These are phyloP conservation scores for Goniozus legneri DNA, from an alignment of 1,140 invertebrate species.

Conservation along the genomic window DNA sequence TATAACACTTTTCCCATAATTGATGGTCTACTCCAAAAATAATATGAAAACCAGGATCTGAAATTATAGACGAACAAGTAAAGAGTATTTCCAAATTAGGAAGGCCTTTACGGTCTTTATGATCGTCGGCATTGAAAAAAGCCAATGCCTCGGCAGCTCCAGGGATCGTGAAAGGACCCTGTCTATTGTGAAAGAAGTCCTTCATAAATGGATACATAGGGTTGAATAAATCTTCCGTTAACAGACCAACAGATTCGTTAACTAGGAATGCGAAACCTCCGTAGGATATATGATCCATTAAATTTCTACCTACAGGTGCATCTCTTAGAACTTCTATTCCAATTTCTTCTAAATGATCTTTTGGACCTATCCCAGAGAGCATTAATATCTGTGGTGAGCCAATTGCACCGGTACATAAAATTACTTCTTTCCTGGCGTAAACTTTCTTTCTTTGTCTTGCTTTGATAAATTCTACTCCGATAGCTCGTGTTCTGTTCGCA, in stretches of 20 bases:
- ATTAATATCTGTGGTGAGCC: conserved; percentile 75
- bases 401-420: conserved; percentile 69
- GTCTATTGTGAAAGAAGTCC: conserved; percentile 55
- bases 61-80: conserved; percentile 57
- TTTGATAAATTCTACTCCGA: conserved; percentile 62
- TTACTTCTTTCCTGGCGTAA: conserved; percentile 67
- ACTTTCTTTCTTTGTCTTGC: conserved; percentile 57
- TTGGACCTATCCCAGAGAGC: conserved; percentile 76
- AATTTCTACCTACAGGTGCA: conserved; percentile 71
- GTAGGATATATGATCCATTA: conserved; percentile 74
- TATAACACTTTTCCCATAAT: conserved; percentile 57
- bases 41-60: conserved; percentile 54
- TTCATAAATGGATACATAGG: conserved; percentile 40
- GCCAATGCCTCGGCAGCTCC: conserved; percentile 77
- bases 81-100: conserved; percentile 76
- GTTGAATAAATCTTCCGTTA: conserved; percentile 20
- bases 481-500: conserved; percentile 59
- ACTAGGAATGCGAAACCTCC: conserved; percentile 68
- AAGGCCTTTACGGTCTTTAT: conserved; percentile 61
- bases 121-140: conserved; percentile 70
- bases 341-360: conserved; percentile 60
- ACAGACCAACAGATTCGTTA: conserved; percentile 49
- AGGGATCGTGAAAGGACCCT: conserved; percentile 71
- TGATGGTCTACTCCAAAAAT: conserved; percentile 60
- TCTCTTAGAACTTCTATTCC: conserved; percentile 64